These are phyloP conservation scores for Tyrophagus putrescentiae DNA, from an alignment of 1,140 invertebrate species.

Conservation along the genomic window DNA sequence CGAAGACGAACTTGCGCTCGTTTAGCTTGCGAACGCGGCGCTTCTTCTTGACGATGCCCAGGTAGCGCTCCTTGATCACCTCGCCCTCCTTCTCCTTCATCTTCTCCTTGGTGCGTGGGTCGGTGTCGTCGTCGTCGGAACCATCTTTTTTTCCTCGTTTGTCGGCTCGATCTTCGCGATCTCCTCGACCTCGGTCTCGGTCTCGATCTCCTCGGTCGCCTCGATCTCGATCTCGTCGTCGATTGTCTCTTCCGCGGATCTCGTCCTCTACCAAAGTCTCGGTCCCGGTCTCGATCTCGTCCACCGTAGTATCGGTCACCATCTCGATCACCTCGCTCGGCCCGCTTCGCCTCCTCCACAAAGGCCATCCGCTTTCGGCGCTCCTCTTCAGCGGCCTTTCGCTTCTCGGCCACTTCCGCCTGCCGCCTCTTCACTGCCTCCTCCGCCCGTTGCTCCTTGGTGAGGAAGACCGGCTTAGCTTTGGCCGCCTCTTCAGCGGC, in stretches of 20 bases:
- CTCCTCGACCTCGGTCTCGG: neutral
- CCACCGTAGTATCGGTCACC: constrained; percentile 27
- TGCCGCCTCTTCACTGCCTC: constrained; percentile 74
- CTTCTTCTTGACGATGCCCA: constrained; percentile 85
- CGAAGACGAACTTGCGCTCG: constrained; percentile 98
- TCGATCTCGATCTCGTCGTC: constrained; percentile 26
- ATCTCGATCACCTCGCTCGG: constrained; percentile 33
- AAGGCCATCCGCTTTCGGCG: constrained; percentile 47
- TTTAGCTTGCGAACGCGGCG: constrained; percentile 76
- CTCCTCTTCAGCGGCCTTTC: constrained; percentile 51
- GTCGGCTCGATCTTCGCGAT: constrained; percentile 23
- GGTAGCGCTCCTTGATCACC: constrained; percentile 79
- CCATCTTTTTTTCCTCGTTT: constrained; percentile 34
- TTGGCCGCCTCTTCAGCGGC: constrained; percentile 86
- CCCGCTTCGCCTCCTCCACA: constrained; percentile 44
- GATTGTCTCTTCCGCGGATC: constrained; percentile 20
- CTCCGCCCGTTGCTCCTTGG: constrained; percentile 80
- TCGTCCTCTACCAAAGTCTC: constrained; percentile 25
- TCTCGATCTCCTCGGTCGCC: constrained; percentile 2
- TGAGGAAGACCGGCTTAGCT: constrained; percentile 88
- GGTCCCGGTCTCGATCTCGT: constrained; percentile 30
- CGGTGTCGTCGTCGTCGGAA: constrained; percentile 23
- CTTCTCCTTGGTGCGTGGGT: constrained; percentile 34
- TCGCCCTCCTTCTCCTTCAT: constrained; percentile 81
- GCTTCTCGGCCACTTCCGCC: constrained; percentile 55